Evolutionary conservation across 2,888 invertebrate species (phyloP).

Genomic region (Teinopalpus imperialis): DNA sequence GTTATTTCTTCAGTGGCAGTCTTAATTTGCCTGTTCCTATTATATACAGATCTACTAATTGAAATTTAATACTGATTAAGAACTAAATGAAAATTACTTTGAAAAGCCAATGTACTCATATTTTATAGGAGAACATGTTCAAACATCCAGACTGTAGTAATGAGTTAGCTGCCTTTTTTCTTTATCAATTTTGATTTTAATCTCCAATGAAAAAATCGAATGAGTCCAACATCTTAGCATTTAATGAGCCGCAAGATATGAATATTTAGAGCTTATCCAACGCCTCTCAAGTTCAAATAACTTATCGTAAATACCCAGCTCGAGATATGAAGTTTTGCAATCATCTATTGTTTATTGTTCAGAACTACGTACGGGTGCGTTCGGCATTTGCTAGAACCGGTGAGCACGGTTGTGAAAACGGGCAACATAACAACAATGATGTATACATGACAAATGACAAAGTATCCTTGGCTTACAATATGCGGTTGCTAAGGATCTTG

Average conservation of each 20-base stretch:
- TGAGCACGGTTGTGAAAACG: conserved; percentile 50
- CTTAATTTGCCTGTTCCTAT: conserved; percentile 1
- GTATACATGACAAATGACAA: conserved; percentile 40
- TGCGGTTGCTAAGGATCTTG: conserved; percentile 34
- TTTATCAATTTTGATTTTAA: too few species aligned
- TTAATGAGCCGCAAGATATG: too few species aligned
- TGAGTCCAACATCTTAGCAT: too few species aligned
- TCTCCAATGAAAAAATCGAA: too few species aligned
- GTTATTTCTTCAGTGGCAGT: conserved; percentile 4
- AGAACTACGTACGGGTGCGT: conserved; percentile 24
- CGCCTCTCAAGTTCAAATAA: conserved; percentile 52
- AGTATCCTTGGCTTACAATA: conserved; percentile 46
- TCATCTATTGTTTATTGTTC: conserved; percentile 57
- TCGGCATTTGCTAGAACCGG: conserved; percentile 32
- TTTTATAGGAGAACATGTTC: conserved; percentile 5
- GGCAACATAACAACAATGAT: conserved; percentile 47
- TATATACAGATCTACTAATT: conserved; percentile 2
- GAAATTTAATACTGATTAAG: conserved; percentile 9
- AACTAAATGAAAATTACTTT: conserved; percentile 15
- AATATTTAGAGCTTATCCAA: conserved; percentile 37
- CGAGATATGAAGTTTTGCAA: conserved; percentile 49
- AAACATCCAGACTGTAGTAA: too few species aligned
- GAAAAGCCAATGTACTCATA: not conserved
- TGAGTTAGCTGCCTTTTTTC: too few species aligned
- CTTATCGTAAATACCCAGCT: conserved; percentile 50